Evolutionary conservation across 2,797 vertebrate genomes (phyloP), one percentile per base, ranked within the genome.

Genomic region (Lepidocolaptes lacrymiger): DNA sequence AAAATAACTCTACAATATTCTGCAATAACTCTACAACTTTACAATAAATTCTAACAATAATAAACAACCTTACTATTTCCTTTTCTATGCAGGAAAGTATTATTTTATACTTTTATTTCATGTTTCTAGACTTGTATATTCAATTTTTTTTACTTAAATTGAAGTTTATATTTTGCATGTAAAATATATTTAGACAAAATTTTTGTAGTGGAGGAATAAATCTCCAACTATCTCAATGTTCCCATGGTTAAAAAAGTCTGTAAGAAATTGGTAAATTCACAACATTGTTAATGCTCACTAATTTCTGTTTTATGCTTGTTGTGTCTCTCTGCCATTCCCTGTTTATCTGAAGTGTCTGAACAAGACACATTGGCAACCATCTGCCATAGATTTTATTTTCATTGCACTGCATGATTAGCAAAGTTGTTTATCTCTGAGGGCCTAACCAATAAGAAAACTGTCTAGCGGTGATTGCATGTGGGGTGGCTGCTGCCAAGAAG

Each of bases 361-460:
- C 37, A 91, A 91, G 85, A 63, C 61, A 93, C 81, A 66, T 37
- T 89, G 78, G 80, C 67, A 92, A 72, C 86, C 85, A 91, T 97
- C 93, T 97, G 95, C 48, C 48, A 91, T 78, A 3, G 20, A 86
- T 95, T 96, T 94, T 89, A 84, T 96, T 94, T 95, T 92, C 51
- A 63, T 75, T 95, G 34, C 34, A 32, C 37, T 82, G 73, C 46
- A 58, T 63, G 91, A 85, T 74, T 74, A 91, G 69, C 28, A 69
- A 88, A 81, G 39, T n/a, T 87, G 66, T 89, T 97, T 86, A 79
- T 80, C 55, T 92, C 74, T 52, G 58, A 88, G 61, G 46, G 34
- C 9, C 39, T 93, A 63, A 71, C 89, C 34, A 91, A 93, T 71
- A 12, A 69, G 91, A 59, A 66, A 59, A 0, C 5, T 37, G 44